Conservation (phyloP, 2,113 vertebrate species). For the Pomatorhinus ruficollis region DNA sequence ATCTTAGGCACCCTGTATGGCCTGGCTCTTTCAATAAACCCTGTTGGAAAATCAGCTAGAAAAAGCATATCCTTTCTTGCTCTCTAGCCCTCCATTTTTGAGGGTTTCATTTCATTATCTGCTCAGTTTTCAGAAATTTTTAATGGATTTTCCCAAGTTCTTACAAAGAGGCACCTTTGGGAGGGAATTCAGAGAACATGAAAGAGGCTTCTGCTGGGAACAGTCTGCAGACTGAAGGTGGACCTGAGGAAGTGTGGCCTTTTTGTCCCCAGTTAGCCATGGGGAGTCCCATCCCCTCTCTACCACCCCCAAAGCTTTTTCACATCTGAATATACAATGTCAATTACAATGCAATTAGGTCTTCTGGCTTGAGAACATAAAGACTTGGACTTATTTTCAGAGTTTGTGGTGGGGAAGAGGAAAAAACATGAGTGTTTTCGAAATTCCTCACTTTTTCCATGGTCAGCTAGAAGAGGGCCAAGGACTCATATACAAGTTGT, state of each 20-base stretch:
- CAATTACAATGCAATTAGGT: neutral
- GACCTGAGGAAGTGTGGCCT: neutral
- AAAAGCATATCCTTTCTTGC: neutral
- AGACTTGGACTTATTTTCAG: neutral
- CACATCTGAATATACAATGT: neutral
- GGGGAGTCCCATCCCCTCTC: neutral
- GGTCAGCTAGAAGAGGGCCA: neutral
- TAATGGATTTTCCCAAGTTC: neutral
- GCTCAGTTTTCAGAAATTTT: neutral
- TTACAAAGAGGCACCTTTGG: neutral
- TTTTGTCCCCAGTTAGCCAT: neutral
- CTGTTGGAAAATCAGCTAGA: neutral
- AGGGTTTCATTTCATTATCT: neutral
- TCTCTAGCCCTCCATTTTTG: neutral
- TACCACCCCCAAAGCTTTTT: neutral
- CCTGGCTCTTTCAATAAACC: neutral
- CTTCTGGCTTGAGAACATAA: neutral
- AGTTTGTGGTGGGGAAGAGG: neutral
- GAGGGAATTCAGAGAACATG: neutral
- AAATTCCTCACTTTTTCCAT: neutral
- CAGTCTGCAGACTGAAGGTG: neutral
- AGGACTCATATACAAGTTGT: neutral
- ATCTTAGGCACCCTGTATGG: neutral
- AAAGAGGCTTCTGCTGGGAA: neutral
- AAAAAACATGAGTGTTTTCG: neutral